phyloP scores from a whole-genome alignment of 2,888 invertebrate genomes.

The Augiades crinisus region DNA sequence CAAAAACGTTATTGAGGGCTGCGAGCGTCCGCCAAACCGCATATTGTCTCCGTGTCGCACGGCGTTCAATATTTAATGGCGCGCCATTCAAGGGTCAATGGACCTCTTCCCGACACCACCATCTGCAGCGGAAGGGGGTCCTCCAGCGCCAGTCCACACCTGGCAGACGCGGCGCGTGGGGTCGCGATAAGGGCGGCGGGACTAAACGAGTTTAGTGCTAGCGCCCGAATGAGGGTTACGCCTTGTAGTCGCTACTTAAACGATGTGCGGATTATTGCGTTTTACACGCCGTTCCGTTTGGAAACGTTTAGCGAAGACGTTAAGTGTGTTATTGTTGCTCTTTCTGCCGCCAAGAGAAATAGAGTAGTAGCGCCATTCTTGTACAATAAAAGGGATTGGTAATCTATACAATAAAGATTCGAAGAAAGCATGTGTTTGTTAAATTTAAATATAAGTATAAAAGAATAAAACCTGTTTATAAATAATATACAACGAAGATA shows the following conservation, averaged over 20 bases:
- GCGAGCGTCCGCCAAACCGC: slow-evolving; percentile 21
- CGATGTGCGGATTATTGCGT: slow-evolving; percentile 14
- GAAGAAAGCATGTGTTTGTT: too few relatives aligned
- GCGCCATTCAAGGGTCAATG: slow-evolving; percentile 39
- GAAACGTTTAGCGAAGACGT: neutral
- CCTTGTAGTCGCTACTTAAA: slow-evolving; percentile 26
- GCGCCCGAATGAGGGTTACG: slow-evolving; percentile 42
- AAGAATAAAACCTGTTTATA: too few relatives aligned
- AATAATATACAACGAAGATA: too few relatives aligned
- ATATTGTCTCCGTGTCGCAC: slow-evolving; percentile 30
- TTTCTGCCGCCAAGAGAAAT: too few relatives aligned
- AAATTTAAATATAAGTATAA: too few relatives aligned
- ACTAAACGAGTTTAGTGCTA: slow-evolving; percentile 53
- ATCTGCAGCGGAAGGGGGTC: slow-evolving; percentile 61
- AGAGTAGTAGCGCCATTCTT: too few relatives aligned
- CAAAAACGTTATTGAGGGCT: slow-evolving; percentile 20
- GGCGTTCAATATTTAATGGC: slow-evolving; percentile 32
- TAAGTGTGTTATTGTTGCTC: too few relatives aligned
- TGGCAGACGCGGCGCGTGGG: slow-evolving; percentile 63
- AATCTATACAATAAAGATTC: too few relatives aligned
- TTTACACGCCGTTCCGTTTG: slow-evolving; percentile 1
- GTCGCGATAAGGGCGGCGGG: slow-evolving; percentile 53
- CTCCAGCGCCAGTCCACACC: slow-evolving; percentile 49
- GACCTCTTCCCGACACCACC: slow-evolving; percentile 41
- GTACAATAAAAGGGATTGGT: too few relatives aligned